Percentiles rank a stretch among this genome's conserved stretches.
phyloP scores from a whole-genome alignment of 2,113 vertebrate genomes.

The Pyxicephalus adspersus region DNA sequence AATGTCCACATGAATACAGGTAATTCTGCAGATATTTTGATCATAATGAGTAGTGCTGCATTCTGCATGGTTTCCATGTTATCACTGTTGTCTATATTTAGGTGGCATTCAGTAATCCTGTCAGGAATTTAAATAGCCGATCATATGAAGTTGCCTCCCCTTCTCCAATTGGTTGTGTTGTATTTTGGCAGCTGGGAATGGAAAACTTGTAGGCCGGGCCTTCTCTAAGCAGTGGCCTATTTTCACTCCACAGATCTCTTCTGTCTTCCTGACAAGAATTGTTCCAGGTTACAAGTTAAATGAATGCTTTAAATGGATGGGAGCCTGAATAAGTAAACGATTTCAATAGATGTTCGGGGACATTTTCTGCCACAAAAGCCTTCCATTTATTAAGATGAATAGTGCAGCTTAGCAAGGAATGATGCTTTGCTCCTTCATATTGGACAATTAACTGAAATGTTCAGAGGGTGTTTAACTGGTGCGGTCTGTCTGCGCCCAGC shows the following conservation, averaged over 20 bases:
- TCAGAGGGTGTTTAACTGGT: background rate
- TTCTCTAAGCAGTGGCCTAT: background rate
- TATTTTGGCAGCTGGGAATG: constrained; percentile 33
- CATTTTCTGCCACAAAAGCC: constrained; percentile 17
- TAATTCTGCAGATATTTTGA: background rate
- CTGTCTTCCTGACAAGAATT: constrained; percentile 35
- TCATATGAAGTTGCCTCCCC: constrained; percentile 39
- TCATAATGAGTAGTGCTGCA: background rate
- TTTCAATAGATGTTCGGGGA: constrained; percentile 26
- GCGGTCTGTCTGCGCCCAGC: background rate
- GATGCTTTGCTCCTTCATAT: background rate
- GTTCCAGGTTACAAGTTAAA: constrained; percentile 31
- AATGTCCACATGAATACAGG: too few relatives aligned
- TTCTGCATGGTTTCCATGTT: constrained; percentile 15
- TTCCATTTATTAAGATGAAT: constrained; percentile 11
- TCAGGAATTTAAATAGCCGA: constrained; percentile 38
- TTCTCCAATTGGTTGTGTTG: constrained; percentile 19
- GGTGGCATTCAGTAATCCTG: constrained; percentile 9
- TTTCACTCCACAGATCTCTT: constrained; percentile 7
- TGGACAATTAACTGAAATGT: constrained; percentile 8
- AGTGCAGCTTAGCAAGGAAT: background rate
- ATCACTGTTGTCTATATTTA: constrained; percentile 48
- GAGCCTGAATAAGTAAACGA: background rate
- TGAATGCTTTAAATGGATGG: constrained; percentile 8
- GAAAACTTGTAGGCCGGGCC: constrained; percentile 1